These are phyloP conservation scores for Falco peregrinus DNA, from an alignment of 2,797 vertebrate species.

Conservation along the genomic window DNA sequence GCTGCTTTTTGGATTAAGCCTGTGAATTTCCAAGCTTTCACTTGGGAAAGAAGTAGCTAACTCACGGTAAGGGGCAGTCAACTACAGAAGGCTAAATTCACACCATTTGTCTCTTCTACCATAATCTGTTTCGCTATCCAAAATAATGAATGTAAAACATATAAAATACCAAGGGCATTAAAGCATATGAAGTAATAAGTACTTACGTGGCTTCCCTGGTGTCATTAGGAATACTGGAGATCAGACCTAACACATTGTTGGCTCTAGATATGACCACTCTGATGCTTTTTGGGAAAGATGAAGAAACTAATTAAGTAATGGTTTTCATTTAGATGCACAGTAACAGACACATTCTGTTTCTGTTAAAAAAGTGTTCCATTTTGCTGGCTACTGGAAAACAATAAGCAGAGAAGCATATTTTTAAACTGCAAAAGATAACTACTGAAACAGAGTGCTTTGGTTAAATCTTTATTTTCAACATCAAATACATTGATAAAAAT, in stretches of 20 bases:
- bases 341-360: not conserved
- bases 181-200: not conserved
- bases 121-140: not conserved
- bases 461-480: slow-evolving; percentile 79
- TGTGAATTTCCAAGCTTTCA: not conserved
- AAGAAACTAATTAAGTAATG: not conserved
- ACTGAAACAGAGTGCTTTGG: not conserved
- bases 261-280: not conserved
- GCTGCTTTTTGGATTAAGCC: not conserved
- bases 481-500: slow-evolving; percentile 76
- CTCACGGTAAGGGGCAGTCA: not conserved
- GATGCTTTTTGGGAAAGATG: not conserved
- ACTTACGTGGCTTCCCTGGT: not conserved
- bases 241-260: not conserved
- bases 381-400: not conserved
- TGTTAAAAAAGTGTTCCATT: not conserved
- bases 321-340: not conserved
- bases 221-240: not conserved
- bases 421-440: not conserved
- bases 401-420: not conserved
- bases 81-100: not conserved
- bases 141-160: not conserved
- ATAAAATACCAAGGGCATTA: not conserved
- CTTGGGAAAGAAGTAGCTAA: not conserved
- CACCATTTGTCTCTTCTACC: not conserved